Evolutionary conservation across 2,797 vertebrate species (phyloP).

Genomic region (Acanthurus lineatus): DNA sequence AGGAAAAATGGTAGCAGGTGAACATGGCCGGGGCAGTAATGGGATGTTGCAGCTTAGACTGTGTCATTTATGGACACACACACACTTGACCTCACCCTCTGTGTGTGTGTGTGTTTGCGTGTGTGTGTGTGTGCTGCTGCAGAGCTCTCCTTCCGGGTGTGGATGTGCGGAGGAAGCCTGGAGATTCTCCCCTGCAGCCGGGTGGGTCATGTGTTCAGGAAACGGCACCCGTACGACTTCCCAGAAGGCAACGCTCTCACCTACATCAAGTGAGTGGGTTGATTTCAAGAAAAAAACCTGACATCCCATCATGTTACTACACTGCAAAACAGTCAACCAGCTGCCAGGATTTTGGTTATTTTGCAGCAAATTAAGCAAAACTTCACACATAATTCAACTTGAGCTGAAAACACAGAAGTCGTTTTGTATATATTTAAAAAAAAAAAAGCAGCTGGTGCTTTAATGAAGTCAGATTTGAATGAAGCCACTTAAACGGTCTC

Average conservation of each 20-base stretch:
- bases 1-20: conserved; percentile 26
- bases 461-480: not conserved
- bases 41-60: not conserved
- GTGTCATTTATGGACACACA: not conserved
- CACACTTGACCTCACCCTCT: not conserved
- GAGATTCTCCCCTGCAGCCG: conserved; percentile 98
- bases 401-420: not conserved
- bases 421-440: not conserved
- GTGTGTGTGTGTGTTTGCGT: not conserved
- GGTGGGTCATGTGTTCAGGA: conserved; percentile 97
- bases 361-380: no score
- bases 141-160: conserved; percentile 98
- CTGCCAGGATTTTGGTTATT: conserved; percentile 3
- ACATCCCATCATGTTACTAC: not conserved
- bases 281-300: not conserved
- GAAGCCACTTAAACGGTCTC: not conserved
- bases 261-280: conserved; percentile 92
- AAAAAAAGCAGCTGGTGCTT: not conserved
- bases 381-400: not conserved
- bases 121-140: conserved; percentile 48
- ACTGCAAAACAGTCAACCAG: not conserved
- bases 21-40: not conserved
- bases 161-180: conserved; percentile 98
- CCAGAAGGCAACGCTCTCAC: conserved; percentile 98
- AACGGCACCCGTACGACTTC: conserved; percentile 97